Evolutionary conservation across 2,113 vertebrate genomes (phyloP).

Genomic region (Odocoileus virginianus): DNA sequence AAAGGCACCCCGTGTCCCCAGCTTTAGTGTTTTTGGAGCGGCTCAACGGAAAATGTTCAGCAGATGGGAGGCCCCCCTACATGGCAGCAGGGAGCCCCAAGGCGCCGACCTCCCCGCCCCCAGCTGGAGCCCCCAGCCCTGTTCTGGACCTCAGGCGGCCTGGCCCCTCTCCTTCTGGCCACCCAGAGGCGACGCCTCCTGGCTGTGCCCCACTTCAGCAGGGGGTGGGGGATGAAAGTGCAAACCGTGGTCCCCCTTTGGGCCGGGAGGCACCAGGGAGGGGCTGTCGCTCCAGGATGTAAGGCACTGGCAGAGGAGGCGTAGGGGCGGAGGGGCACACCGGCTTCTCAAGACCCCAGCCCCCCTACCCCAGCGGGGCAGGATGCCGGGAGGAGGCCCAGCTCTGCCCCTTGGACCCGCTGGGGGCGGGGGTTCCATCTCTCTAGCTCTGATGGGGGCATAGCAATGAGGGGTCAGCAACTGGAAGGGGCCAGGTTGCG

Average conservation of each 20-base stretch:
- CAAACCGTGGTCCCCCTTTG: conserved; percentile 43
- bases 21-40: conserved; percentile 71
- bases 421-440: background rate
- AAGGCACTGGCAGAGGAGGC: conserved; percentile 77
- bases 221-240: conserved; percentile 52
- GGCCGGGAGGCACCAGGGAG: conserved; percentile 20
- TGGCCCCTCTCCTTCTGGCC: conserved; percentile 51
- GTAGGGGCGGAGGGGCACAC: background rate
- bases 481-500: background rate
- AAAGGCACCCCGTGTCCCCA: background rate
- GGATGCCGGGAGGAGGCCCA: background rate
- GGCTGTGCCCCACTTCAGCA: background rate
- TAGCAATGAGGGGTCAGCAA: background rate
- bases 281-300: conserved; percentile 62
- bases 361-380: background rate
- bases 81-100: background rate
- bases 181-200: background rate
- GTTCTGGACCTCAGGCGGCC: accelerated
- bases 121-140: background rate
- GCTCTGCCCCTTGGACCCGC: background rate
- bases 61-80: conserved; percentile 15
- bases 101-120: background rate
- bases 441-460: conserved; percentile 17
- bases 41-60: conserved; percentile 58
- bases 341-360: background rate